A percentile compares a stretch with the other conserved stretches of the same genome.
These are phyloP conservation scores for Pollenia labialis DNA, from an alignment of 2,888 invertebrate genomes.

Conservation along the genomic window DNA sequence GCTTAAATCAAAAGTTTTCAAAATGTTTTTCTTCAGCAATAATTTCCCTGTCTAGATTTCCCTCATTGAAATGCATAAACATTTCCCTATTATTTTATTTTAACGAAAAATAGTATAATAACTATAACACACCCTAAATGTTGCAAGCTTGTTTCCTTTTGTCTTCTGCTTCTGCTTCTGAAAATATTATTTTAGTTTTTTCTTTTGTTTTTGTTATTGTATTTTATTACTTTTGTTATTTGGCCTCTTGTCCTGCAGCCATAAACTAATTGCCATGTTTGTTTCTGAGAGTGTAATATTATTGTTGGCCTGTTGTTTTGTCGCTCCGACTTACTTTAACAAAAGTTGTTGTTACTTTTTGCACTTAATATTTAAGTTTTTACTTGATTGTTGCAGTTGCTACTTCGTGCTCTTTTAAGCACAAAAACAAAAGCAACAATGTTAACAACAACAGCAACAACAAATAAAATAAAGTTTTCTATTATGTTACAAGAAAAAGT, in stretches of 20 bases:
- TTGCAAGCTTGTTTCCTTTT: background rate
- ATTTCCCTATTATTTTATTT: too few species aligned
- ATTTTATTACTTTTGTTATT: constrained; percentile 60
- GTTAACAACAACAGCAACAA: background rate
- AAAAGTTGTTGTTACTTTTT: constrained; percentile 27
- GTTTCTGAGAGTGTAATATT: constrained; percentile 25
- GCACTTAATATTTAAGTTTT: constrained; percentile 65
- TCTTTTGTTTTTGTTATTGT: constrained; percentile 8
- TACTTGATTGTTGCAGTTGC: constrained; percentile 47
- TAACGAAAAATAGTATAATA: too few species aligned
- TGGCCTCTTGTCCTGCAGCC: constrained; percentile 67
- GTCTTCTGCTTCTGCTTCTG: background rate
- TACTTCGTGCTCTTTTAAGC: constrained; percentile 2
- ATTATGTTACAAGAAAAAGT: constrained; percentile 21
- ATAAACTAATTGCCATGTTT: constrained; percentile 66
- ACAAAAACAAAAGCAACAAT: background rate
- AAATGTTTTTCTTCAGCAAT: too few species aligned
- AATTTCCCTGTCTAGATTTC: too few species aligned
- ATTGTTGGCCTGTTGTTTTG: background rate
- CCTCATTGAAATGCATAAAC: too few species aligned
- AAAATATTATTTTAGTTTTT: background rate
- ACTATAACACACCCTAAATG: too few species aligned
- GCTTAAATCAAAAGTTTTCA: too few species aligned
- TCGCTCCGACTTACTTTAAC: background rate
- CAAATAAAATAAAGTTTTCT: constrained; percentile 27